Evolutionary conservation across 2,888 invertebrate genomes (phyloP), one percentile per base, ranked within the genome.

Genomic region (Cenopis cana): DNA sequence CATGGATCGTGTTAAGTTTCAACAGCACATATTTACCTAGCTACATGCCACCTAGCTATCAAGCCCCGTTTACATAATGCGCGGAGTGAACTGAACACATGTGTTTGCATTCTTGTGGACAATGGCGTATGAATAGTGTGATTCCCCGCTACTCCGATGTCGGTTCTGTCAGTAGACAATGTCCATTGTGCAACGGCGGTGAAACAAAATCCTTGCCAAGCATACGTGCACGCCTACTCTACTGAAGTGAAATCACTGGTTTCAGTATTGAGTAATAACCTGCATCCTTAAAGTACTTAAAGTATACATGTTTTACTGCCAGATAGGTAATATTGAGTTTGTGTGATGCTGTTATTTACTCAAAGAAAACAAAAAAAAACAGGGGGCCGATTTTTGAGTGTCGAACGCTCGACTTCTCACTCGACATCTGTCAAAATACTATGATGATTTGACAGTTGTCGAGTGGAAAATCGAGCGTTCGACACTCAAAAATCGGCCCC

Each of bases 101-200:
- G 82, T 85, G 84, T 82, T 81, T 82, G 80, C 76, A 77, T 82
- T 81, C 75, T 77, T 77, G 72, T 77, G 75, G 78, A 90, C 87
- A 89, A 89, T 86, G 82, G 79, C 81, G 85, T 87, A 85, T 87
- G 69, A 62, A 69, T 60, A 59, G 83, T 82, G 79, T 81, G 81
- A 46, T 46, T n/a, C 46, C 80, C 76, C 75, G 78, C 79, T 46
- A 46, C 74, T 84, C 77, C 84, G 84, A 82, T 87, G 80, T 79
- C 81, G 79, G 79, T n/a, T 5, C 41, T 46, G 41, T 46, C n/a
- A n/a, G 78, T 78, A 81, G 81, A 81, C 86, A 92, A 93, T 92
- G 86, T 85, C 82, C 87, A 91, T 92, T 91, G 91, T 91, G 82
- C 80, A 78, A 83, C 77, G 81, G 77, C 80, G 78, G 78, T 84